Evolutionary conservation across 2,888 invertebrate species (phyloP).

Genomic region (Melolontha melolontha): DNA sequence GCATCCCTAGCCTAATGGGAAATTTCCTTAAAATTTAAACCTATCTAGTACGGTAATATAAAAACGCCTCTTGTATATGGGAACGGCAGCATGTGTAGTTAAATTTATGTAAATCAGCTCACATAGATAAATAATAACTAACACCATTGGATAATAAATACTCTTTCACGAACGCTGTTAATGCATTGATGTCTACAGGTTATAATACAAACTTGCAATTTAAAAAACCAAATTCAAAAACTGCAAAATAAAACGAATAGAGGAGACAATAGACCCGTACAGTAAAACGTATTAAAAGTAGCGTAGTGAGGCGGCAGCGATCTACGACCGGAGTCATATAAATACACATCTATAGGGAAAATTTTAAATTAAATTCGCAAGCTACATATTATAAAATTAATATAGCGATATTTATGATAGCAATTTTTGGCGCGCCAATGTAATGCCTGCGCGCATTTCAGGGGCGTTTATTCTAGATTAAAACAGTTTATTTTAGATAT

Average conservation of each 20-base stretch:
- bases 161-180: too few species aligned
- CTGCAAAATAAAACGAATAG: neutral
- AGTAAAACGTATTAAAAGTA: constrained; percentile 36
- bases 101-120: too few species aligned
- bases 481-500: constrained; percentile 68
- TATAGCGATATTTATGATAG: constrained; percentile 66
- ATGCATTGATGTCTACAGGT: neutral
- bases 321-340: constrained; percentile 16
- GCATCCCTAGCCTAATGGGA: too few species aligned
- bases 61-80: too few species aligned
- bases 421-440: constrained; percentile 65
- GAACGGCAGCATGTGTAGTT: too few species aligned
- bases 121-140: too few species aligned
- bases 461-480: constrained; percentile 66
- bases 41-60: too few species aligned
- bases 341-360: constrained; percentile 47
- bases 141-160: too few species aligned
- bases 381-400: constrained; percentile 67
- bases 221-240: neutral
- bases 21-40: too few species aligned
- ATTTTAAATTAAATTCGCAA: constrained; percentile 59
- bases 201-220: neutral
- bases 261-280: too few species aligned
- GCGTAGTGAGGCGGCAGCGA: constrained; percentile 39
- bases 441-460: constrained; percentile 62